Evolutionary conservation across 2,797 vertebrate species (phyloP), one percentile per base, ranked within the genome.

Genomic region (Borostomias antarcticus): DNA sequence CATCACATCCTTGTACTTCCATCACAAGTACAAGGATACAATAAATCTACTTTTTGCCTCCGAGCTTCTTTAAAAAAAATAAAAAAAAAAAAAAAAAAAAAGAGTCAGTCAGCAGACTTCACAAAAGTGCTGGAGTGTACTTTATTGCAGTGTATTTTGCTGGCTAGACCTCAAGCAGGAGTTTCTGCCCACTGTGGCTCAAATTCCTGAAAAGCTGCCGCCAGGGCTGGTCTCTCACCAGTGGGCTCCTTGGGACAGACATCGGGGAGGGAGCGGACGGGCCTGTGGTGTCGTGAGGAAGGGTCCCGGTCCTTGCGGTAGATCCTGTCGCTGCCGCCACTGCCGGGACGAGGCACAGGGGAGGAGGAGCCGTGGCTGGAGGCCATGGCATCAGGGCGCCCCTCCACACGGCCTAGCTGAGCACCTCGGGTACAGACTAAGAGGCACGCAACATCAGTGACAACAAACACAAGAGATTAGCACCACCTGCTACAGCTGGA

Each of bases 181-280:
- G n/a, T n/a, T n/a, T n/a, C n/a, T n/a, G n/a, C n/a, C n/a, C n/a
- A n/a, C n/a, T n/a, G n/a, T n/a, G n/a, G n/a, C n/a, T n/a, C n/a
- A n/a, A n/a, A n/a, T 15, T 40, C 11, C 15, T 40, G 2, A 40
- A 11, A 37, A 43, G 2, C 3, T 43, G 4, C 2, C 1, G 33
- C 40, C 2, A 4, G n/a, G 15, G 13, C n/a, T n/a, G 40, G 40
- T 45, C 40, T 1, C 69, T 85, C 85, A 98, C 96, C 96, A 58
- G 94, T 94, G 66, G 96, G 96, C 67, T 98, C 97, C 86, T 95
- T 96, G 70, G 97, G 97, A 82, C 97, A 98, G 65, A 98, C 97
- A 58, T 99, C 97, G 1, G 97, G 97, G 74, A 99, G 92, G 4
- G 95, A 95, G 80, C 94, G 92, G 28, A 91, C 67, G 2, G 91